A percentile compares a stretch with the other conserved stretches of the same genome.
phyloP scores from a whole-genome alignment of 2,797 vertebrate species.

The Aulostomus chinensis region DNA sequence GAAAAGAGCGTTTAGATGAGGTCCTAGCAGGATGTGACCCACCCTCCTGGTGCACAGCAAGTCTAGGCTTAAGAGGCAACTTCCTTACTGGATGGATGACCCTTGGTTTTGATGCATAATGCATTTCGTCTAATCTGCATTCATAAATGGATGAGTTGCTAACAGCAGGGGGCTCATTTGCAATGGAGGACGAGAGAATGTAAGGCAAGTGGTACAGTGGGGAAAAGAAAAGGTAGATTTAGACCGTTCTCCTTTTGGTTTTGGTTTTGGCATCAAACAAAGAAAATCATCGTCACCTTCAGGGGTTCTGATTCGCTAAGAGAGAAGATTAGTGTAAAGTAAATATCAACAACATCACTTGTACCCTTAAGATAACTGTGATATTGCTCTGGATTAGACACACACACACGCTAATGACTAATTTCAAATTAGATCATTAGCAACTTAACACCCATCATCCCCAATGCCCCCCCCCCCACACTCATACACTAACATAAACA shows the following conservation, averaged over 20 bases:
- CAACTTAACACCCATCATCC: no score
- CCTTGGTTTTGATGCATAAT: slow-evolving; percentile 63
- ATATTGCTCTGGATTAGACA: slow-evolving; percentile 1
- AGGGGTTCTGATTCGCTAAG: background rate
- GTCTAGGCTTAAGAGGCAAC: slow-evolving; percentile 4
- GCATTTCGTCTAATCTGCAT: slow-evolving; percentile 64
- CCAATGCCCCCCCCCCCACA: no score
- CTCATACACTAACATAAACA: background rate
- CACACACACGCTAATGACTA: slow-evolving; percentile 25
- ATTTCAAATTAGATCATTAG: slow-evolving; percentile 16
- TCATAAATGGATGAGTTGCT: slow-evolving; percentile 69
- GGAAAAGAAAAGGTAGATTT: slow-evolving; percentile 24
- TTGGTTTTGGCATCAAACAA: no score
- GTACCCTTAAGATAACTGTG: slow-evolving; percentile 1
- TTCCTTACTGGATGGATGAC: slow-evolving; percentile 39
- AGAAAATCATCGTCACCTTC: background rate
- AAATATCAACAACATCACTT: slow-evolving; percentile 8
- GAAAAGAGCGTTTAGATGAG: no score
- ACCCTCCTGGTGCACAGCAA: slow-evolving; percentile 6
- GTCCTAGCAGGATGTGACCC: slow-evolving; percentile 4
- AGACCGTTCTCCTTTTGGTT: no score
- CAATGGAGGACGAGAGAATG: slow-evolving; percentile 26
- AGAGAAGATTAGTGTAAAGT: slow-evolving; percentile 1
- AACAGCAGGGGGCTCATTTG: slow-evolving; percentile 55
- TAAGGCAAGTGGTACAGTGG: slow-evolving; percentile 30